Base-by-base conservation (phyloP, 1,140 invertebrate genomes). In the Drosophila kanapiae region DNA sequence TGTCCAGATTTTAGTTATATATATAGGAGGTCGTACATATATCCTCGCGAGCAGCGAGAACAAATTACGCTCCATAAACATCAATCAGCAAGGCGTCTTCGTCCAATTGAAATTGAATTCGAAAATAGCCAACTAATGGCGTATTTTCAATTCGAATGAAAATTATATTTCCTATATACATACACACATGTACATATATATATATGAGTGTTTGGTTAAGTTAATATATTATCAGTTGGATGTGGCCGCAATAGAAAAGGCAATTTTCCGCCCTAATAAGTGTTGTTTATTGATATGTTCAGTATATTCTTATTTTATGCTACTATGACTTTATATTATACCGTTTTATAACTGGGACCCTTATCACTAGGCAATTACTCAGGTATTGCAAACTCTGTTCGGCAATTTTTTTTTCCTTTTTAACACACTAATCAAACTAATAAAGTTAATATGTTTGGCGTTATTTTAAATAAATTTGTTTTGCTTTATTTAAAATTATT, bases 1-100 rank as follows among this genome's bases (percentile, higher is more conserved):
- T 54, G 48, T 70, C 38, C 67, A 67, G 62, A 70, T 45, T 70
- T 54, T 14, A n/a, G n/a, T n/a, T n/a, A 68, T 56, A 69, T 57
- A 23, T 53, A 7, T 64, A 37, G 38, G 13, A 31, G n/a, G 45
- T 35, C 62, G 8, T 18, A 61, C 35, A 63, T 23, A 43, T 63
- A 47, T 37, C 33, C 18, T 70, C 27, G 47, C n/a, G 53, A 70
- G 62, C 67, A 40, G 33, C 23, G 62, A 53, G 29, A 65, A 76
- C 53, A 76, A 72, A 76, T 76, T 76, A 65, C 72, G 74, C 54
- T 65, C 75, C 54, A 77, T 77, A 77, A 77, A 77, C 75, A 77
- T 77, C 72, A 77, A 77, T 77, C 75, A 77, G 63, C 63, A 37
- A 11, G 31, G 54, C 45, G 37, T 68, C 62, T 60, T 68, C 16